Evolutionary conservation across 2,888 invertebrate species (phyloP).

Genomic region (Caenorhabditis sp.): DNA sequence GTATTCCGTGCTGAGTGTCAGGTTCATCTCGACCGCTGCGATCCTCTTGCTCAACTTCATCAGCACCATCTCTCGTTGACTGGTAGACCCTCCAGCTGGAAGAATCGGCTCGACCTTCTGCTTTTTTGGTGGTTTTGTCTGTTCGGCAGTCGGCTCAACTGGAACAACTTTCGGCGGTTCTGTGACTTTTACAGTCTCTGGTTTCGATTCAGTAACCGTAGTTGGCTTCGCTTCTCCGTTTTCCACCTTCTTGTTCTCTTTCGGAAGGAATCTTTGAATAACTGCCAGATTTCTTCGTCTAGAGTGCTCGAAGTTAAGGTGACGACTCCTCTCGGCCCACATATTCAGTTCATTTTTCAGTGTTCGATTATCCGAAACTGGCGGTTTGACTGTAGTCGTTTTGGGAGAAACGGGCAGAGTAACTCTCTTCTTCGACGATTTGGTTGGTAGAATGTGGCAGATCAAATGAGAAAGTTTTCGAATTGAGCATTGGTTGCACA

Average conservation of each 20-base stretch:
- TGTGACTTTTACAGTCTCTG: background rate
- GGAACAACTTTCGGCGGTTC: background rate
- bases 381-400: constrained; percentile 24
- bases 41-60: constrained; percentile 95
- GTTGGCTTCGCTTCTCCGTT: background rate
- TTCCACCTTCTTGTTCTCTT: background rate
- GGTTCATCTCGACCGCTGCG: constrained; percentile 91
- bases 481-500: constrained; percentile 27
- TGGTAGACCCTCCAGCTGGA: constrained; percentile 57
- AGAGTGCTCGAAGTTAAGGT: constrained; percentile 30
- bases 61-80: constrained; percentile 90
- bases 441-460: constrained; percentile 19
- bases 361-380: constrained; percentile 33
- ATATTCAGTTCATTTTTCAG: constrained; percentile 16
- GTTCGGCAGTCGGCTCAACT: constrained; percentile 12
- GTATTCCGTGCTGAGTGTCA: constrained; percentile 96
- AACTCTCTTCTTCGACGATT: background rate
- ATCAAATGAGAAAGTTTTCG: constrained; percentile 29
- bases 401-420: background rate
- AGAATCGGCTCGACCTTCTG: constrained; percentile 44
- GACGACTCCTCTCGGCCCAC: constrained; percentile 44
- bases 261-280: constrained; percentile 43
- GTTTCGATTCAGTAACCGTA: background rate
- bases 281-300: constrained; percentile 46
- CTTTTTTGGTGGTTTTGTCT: constrained; percentile 2